Percentiles rank a stretch among this genome's conserved stretches.
These are phyloP conservation scores for Muschampia plurimacula DNA, from an alignment of 2,888 invertebrate genomes.

Conservation along the genomic window DNA sequence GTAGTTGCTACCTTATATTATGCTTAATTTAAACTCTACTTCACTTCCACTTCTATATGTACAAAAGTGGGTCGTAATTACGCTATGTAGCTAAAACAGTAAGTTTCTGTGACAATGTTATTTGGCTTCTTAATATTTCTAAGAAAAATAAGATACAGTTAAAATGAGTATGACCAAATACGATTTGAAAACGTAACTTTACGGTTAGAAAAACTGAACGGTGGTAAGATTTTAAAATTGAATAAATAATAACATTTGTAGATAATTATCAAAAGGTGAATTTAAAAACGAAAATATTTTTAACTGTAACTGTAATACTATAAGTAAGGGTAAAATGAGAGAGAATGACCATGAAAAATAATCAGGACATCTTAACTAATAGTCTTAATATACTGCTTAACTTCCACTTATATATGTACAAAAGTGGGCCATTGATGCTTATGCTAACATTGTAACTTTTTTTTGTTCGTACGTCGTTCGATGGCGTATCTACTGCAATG, in stretches of 20 bases:
- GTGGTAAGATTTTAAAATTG: neutral
- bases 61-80: neutral
- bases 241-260: too few species aligned
- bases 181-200: too few species aligned
- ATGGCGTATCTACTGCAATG: neutral
- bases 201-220: too few species aligned
- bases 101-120: conserved; percentile 3
- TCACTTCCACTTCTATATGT: conserved; percentile 4
- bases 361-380: neutral
- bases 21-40: neutral
- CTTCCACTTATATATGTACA: conserved; percentile 2
- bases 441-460: neutral
- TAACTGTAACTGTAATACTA: too few species aligned
- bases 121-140: conserved; percentile 3
- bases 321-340: neutral
- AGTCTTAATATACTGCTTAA: neutral
- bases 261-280: too few species aligned
- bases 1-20: too few species aligned
- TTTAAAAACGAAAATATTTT: too few species aligned
- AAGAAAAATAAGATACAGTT: neutral
- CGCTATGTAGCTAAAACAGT: neutral
- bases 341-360: neutral
- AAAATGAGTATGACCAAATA: neutral
- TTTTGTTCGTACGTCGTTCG: conserved; percentile 5
- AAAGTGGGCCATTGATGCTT: neutral